Percentiles rank a stretch among this genome's conserved stretches.
Conservation (phyloP, 1,140 invertebrate genomes). For the Anoplophora glabripennis region DNA sequence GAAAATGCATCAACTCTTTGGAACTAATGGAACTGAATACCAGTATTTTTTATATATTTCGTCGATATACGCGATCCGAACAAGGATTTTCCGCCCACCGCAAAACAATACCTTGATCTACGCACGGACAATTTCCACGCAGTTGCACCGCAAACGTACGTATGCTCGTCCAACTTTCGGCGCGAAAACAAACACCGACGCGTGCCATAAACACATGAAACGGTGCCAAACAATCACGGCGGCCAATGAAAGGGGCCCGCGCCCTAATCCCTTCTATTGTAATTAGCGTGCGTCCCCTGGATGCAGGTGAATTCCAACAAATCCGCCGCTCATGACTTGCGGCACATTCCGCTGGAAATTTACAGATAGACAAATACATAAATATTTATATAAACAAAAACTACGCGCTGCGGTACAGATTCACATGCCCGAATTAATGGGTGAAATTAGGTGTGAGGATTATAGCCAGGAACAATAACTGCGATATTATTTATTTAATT, state of each 20-base stretch:
- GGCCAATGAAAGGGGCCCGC: not conserved
- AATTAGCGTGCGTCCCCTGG: not conserved
- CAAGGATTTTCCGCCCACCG: too few relatives aligned
- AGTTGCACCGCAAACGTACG: not conserved
- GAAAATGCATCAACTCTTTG: too few relatives aligned
- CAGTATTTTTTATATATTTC: too few relatives aligned
- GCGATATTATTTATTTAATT: too few relatives aligned
- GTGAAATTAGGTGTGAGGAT: not conserved
- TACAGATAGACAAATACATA: not conserved
- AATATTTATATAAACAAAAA: too few relatives aligned
- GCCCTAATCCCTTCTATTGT: not conserved
- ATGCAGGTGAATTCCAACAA: not conserved
- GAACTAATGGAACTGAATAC: too few relatives aligned
- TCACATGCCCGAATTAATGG: not conserved
- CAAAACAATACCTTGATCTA: too few relatives aligned
- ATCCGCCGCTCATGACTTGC: constrained; percentile 6
- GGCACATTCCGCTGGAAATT: constrained; percentile 3
- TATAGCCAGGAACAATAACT: too few relatives aligned
- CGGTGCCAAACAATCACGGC: constrained; percentile 1
- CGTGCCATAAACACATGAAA: constrained; percentile 1
- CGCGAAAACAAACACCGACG: not conserved
- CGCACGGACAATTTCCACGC: not conserved
- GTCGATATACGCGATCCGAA: too few relatives aligned
- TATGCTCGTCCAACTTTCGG: not conserved
- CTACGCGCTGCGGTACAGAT: not conserved